A percentile compares a stretch with the other conserved stretches of the same genome.
phyloP scores from a whole-genome alignment of 2,888 invertebrate species.

The Drosophila prostipennis region DNA sequence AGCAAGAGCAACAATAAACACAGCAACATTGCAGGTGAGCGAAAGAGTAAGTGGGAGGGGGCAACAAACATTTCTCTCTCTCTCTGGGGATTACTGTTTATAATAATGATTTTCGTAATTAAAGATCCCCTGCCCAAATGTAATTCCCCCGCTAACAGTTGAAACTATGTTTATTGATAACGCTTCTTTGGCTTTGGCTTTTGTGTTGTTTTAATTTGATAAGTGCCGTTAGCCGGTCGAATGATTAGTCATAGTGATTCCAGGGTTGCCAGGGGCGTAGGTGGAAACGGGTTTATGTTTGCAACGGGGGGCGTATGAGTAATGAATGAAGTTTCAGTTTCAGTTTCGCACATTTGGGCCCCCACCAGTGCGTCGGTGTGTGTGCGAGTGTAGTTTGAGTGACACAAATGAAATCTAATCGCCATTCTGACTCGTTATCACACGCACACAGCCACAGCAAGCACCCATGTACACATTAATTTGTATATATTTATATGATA shows the following conservation, averaged over 20 bases:
- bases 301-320: slow-evolving; percentile 40
- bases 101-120: slow-evolving; percentile 10
- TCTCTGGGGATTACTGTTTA: slow-evolving; percentile 10
- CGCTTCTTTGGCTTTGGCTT: slow-evolving; percentile 13
- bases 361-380: slow-evolving; percentile 4
- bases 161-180: slow-evolving; percentile 18
- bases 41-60: slow-evolving; percentile 20
- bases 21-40: slow-evolving; percentile 49
- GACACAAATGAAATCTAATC: slow-evolving; percentile 69
- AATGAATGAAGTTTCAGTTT: slow-evolving; percentile 53
- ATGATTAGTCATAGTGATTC: slow-evolving; percentile 32
- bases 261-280: slow-evolving; percentile 14
- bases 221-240: slow-evolving; percentile 33
- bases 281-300: slow-evolving; percentile 40
- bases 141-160: slow-evolving; percentile 21
- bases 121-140: slow-evolving; percentile 18
- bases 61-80: slow-evolving; percentile 16
- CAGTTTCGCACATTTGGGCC: slow-evolving; percentile 46
- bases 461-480: slow-evolving; percentile 25
- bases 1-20: slow-evolving; percentile 37
- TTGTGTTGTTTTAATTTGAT: slow-evolving; percentile 20
- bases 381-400: slow-evolving; percentile 29
- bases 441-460: slow-evolving; percentile 17
- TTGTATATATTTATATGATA: neutral
- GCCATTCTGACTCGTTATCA: slow-evolving; percentile 61